A percentile compares a stretch with the other conserved stretches of the same genome.
Conservation (phyloP, 2,113 vertebrate genomes). For the Rhodinocichla rosea region DNA sequence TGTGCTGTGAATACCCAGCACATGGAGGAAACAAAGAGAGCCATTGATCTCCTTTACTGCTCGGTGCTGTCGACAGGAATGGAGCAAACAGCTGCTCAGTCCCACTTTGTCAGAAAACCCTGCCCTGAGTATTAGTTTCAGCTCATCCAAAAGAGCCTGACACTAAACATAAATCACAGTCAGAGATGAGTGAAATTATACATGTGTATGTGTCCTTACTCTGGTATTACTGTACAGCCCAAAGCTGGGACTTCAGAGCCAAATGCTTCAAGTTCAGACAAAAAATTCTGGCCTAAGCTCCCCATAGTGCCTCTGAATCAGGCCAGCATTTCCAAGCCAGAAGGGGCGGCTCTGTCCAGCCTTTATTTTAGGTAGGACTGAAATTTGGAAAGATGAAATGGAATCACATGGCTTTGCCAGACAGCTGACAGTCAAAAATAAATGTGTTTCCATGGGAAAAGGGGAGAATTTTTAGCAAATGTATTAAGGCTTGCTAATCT, state of each 20-base stretch:
- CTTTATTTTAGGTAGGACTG: constrained; percentile 13
- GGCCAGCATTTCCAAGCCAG: background rate
- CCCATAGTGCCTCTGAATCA: rapidly evolving
- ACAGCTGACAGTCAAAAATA: constrained; percentile 48
- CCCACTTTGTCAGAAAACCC: background rate
- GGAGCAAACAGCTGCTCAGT: background rate
- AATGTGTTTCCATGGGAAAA: constrained; percentile 41
- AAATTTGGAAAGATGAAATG: constrained; percentile 26
- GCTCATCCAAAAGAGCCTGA: background rate
- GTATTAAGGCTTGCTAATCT: constrained; percentile 45
- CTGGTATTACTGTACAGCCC: background rate
- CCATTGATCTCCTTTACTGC: background rate
- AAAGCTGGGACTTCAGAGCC: background rate
- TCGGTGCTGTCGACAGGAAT: background rate
- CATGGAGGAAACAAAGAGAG: background rate
- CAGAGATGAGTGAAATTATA: background rate
- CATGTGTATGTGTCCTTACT: background rate
- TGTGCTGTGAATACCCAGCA: rapidly evolving
- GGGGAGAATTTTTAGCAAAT: constrained; percentile 43
- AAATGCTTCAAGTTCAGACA: background rate
- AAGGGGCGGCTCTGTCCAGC: background rate
- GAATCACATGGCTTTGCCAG: constrained; percentile 31
- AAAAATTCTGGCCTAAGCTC: background rate
- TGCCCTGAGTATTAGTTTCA: background rate
- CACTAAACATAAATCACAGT: background rate